Base-by-base conservation (phyloP, 2,797 vertebrate species). In the Epinephelus awoara region DNA sequence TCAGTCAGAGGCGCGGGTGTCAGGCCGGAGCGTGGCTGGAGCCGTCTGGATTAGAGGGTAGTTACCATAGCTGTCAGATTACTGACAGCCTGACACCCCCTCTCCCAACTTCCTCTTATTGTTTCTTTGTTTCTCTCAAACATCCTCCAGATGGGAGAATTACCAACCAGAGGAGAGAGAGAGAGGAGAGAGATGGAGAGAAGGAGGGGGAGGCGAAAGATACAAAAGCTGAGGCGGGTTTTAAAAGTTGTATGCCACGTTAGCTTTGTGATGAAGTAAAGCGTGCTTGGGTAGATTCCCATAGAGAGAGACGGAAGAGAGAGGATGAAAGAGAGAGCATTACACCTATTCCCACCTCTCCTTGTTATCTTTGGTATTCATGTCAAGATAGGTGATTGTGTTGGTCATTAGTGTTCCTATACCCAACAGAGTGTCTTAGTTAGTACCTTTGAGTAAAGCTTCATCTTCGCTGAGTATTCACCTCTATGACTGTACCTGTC, bases 11-110 rank as follows among this genome's bases (percentile, higher is more conserved):
- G 96, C 95, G 91, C 95, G 85, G 34, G 96, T 99, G 98, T 99
- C 98, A 99, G 97, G 96, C 79, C 89, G 94, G 97, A 98, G 97
- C 97, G 85, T 97, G 97, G 97, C 97, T 98, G 97, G 95, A 99
- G 97, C 97, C 93, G 94, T 96, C 97, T 97, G 98, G 97, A 99
- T 99, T 99, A 99, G 97, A 99, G 97, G 97, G 97, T 98, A 98
- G 97, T 99, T 99, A 99, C 98, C 97, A 97, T 91, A 98, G 97
- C 98, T 99, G 98, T 99, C 98, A 99, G 96, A 97, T 97, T 97
- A 96, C 97, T 99, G 98, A 99, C 98, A 99, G 97, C 95, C 97
- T 98, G 98, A 99, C 97, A 97, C 97, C 97, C 96, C 96, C 95
- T 96, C 95, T 96, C 96, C 96, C 96, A 97, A 98, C 97, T 98